Evolutionary conservation across 2,113 vertebrate species (phyloP).

Genomic region (Monarcha castaneiventris): DNA sequence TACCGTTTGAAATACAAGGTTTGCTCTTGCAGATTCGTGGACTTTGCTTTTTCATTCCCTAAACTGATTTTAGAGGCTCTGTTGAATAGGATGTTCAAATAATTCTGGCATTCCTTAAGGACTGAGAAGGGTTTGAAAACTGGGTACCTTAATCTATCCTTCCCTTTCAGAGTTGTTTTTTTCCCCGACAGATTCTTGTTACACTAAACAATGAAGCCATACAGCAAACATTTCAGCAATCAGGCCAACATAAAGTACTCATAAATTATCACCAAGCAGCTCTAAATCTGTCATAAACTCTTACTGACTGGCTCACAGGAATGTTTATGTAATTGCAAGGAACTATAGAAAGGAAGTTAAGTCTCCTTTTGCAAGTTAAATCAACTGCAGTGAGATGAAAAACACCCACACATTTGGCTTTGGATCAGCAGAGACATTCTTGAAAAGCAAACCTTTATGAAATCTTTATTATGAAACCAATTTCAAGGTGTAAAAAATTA

Average conservation of each 20-base stretch:
- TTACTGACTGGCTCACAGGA: slow-evolving; percentile 21
- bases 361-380: slow-evolving; percentile 33
- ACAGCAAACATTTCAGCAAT: slow-evolving; percentile 28
- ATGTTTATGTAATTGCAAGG: slow-evolving; percentile 49
- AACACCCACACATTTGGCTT: slow-evolving; percentile 32
- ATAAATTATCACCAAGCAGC: slow-evolving; percentile 50
- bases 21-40: neutral
- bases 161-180: neutral
- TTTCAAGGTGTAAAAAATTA: neutral
- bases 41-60: neutral
- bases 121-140: neutral
- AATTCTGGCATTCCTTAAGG: neutral
- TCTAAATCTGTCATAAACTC: slow-evolving; percentile 50
- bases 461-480: neutral
- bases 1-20: neutral
- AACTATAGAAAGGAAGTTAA: slow-evolving; percentile 32
- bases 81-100: neutral
- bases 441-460: slow-evolving; percentile 24
- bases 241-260: slow-evolving; percentile 23
- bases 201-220: neutral
- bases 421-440: neutral
- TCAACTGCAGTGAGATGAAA: neutral
- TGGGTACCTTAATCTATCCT: neutral
- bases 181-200: neutral
- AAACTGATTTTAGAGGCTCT: neutral